Base-by-base conservation (phyloP, 2,888 invertebrate genomes). In the Temnothorax ravouxi region DNA sequence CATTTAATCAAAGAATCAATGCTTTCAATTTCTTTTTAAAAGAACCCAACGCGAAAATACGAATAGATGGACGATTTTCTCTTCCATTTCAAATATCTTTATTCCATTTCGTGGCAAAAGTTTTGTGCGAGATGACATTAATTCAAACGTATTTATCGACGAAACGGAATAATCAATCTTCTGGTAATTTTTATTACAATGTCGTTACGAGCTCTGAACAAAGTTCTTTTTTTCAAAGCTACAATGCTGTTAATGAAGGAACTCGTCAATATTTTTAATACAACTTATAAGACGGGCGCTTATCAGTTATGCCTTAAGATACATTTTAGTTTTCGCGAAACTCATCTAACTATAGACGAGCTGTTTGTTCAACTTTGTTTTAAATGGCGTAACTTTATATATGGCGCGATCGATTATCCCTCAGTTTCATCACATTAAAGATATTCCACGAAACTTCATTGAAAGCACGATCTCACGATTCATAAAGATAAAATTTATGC, bases 191-290 rank as follows among this genome's bases (percentile, higher is more conserved):
- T 77, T 41, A 67, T 50, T n/a, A 13, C 29, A 52, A 38, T 38
- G 47, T 50, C 21, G 25, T 77, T n/a, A 50, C 52, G 25, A 44
- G 41, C 29, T 54, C 9, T n/a, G 52, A 41, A 21, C 25, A 21
- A 54, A 67, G 15, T 54, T 67, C 47, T 67, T 66, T 41, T 18
- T 41, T 56, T 77, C 25, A 56, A n/a, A 34, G 3, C 2, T n/a
- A 11, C 15, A 38, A 38, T 21, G 13, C 50, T 34, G 1, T 38
- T 50, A 41, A 25, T 25, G n/a, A 67, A 67, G 25, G 11, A n/a
- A 15, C n/a, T 77, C 15, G 29, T 54, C 41, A 67, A 56, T 67
- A 41, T 77, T n/a, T 77, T 77, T 67, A 41, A 77, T 77, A 29
- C 6, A 56, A 2, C n/a, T 41, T 41, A 4, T 41, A 4, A 77